Conservation (phyloP, 2,113 vertebrate species). For the Trachemys scripta region DNA sequence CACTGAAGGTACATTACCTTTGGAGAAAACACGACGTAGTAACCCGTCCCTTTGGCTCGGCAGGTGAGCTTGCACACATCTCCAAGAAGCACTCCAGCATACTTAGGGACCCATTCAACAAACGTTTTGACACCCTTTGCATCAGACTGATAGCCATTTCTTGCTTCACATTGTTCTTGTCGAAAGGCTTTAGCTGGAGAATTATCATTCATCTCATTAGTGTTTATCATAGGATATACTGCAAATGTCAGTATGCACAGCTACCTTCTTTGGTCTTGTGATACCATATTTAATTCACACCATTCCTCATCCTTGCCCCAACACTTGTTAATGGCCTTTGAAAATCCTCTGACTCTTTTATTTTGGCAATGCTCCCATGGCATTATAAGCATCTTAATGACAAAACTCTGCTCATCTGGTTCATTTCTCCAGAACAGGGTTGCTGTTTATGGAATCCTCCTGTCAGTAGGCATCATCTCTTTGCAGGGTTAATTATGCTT, state of each 20-base stretch:
- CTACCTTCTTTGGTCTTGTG: neutral
- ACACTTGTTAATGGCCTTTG: neutral
- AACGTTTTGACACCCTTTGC: slow-evolving; percentile 95
- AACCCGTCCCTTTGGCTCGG: slow-evolving; percentile 96
- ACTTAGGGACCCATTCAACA: slow-evolving; percentile 98
- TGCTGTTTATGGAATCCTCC: neutral
- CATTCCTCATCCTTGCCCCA: neutral
- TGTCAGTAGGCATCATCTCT: neutral
- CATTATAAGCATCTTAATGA: neutral
- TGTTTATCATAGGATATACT: neutral
- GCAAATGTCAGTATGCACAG: neutral
- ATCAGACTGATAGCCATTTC: slow-evolving; percentile 97
- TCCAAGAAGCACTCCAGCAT: slow-evolving; percentile 91
- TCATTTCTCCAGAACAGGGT: neutral
- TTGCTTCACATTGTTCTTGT: slow-evolving; percentile 94
- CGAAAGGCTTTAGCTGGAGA: slow-evolving; percentile 91
- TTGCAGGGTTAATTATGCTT: fast-evolving
- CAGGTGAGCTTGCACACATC: slow-evolving; percentile 97
- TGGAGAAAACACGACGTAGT: slow-evolving; percentile 97
- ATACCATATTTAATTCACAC: neutral
- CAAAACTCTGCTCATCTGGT: neutral
- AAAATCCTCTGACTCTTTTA: neutral
- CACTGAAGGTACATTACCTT: slow-evolving; percentile 83
- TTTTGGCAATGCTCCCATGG: neutral
- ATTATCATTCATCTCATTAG: slow-evolving; percentile 39